Evolutionary conservation across 2,797 vertebrate species (phyloP).

Genomic region (Threskiornis aethiopicus): DNA sequence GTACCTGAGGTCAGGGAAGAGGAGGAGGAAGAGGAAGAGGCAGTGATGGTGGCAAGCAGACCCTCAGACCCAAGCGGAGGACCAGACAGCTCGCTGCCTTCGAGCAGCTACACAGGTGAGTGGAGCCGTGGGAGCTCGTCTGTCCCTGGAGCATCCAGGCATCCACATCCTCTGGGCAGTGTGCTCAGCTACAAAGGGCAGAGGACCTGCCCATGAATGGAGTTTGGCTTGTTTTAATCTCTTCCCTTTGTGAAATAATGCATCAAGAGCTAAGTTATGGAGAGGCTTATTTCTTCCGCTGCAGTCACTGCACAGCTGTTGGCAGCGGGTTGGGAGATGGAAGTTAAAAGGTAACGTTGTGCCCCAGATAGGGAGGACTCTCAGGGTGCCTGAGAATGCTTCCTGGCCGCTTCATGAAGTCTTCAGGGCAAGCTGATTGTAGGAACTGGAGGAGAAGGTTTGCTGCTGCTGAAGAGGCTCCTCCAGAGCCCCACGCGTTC

Average conservation of each 20-base stretch:
- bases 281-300: not conserved
- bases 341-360: not conserved
- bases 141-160: not conserved
- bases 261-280: not conserved
- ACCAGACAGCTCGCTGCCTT: conserved; percentile 78
- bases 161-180: not conserved
- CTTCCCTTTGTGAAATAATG: not conserved
- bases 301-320: accelerated
- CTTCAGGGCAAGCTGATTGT: not conserved
- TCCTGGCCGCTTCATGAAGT: not conserved
- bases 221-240: not conserved
- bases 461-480: not conserved
- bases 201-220: not conserved
- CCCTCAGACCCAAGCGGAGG: conserved; percentile 71
- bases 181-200: not conserved
- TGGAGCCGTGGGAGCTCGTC: not conserved
- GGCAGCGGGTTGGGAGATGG: not conserved
- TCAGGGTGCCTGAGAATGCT: not conserved
- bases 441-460: not conserved
- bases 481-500: not conserved
- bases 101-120: conserved; percentile 86
- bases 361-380: not conserved
- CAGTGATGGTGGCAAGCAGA: conserved; percentile 72
- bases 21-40: conserved; percentile 76
- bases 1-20: conserved; percentile 78